phyloP scores from a whole-genome alignment of 2,888 invertebrate species.

The Imbricaverruca yamaguchii region DNA sequence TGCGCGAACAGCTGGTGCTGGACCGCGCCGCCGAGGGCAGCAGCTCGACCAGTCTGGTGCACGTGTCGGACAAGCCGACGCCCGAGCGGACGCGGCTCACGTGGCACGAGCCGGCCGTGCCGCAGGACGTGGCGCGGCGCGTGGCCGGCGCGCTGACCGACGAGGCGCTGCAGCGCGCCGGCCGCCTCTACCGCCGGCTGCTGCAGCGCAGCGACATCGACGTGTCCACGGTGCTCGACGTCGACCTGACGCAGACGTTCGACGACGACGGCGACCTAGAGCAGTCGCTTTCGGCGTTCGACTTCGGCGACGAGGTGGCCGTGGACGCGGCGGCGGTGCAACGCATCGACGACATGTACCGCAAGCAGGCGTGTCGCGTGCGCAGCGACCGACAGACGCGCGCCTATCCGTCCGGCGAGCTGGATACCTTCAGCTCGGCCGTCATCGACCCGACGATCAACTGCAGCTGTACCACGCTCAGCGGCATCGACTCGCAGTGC shows the following conservation, averaged over 20 bases:
- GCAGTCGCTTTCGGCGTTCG: not conserved
- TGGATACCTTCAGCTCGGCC: constrained; percentile 1
- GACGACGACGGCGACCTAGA: constrained; percentile 7
- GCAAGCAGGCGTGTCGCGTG: not conserved
- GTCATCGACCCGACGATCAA: not conserved
- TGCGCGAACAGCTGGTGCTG: not conserved
- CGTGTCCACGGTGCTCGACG: not conserved
- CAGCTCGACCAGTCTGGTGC: not conserved
- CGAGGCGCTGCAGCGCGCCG: not conserved
- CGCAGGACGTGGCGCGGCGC: not conserved
- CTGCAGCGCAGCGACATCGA: not conserved
- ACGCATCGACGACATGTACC: constrained; percentile 12
- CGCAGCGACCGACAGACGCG: not conserved
- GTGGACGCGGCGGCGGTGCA: not conserved
- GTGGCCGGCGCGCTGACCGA: not conserved
- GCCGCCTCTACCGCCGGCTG: not conserved
- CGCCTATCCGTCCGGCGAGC: not conserved
- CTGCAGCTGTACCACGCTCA: constrained; percentile 16
- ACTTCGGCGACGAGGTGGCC: not conserved
- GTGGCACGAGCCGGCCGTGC: not conserved
- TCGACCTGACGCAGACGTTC: not conserved
- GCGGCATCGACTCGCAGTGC: constrained; percentile 11
- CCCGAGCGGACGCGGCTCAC: not conserved
- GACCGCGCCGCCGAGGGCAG: not conserved
- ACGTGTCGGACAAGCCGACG: not conserved